Base-by-base conservation (phyloP, 2,888 invertebrate genomes). In the Xanthia icteritia region DNA sequence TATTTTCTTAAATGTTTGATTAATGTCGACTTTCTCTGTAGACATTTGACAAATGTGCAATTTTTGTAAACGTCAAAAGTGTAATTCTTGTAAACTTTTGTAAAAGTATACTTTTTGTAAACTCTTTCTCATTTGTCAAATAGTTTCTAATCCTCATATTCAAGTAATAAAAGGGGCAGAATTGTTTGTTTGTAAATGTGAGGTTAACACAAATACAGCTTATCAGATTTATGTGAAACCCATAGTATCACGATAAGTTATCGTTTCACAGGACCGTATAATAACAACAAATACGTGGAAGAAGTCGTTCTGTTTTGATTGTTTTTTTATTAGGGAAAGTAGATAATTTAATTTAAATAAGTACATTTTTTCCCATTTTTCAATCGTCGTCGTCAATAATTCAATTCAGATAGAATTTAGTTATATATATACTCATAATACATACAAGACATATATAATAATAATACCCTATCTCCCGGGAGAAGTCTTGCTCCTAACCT, bases 141-240 rank as follows among this genome's bases (percentile, higher is more conserved):
- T 42, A 39, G 39, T 77, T 56, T 15, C 54, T 11, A 39, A 77
- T 36, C 4, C n/a, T 15, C 27, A 13, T 36, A 31, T 73, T 61
- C 23, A 39, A 79, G 54, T 75, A 58, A 61, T 58, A 68, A 67
- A 69, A 68, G 31, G 80, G 74, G 60, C 65, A 11, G n/a, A 31
- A 69, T 60, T 60, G 31, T 73, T 83, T 83, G 67, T 85, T 85
- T 85, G 42, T 73, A 27, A 64, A 85, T 42, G 60, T 85, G 83
- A 69, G 70, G 73, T 61, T 56, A 61, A 71, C 74, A 80, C 63
- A 80, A 82, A 84, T 74, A 82, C 70, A n/a, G 73, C 60, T 85
- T 83, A 77, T 85, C 85, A 73, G 81, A 81, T 82, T 83, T 64
- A 77, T 67, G 64, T 71, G 82, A 73, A 85, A 77, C 82, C 82